Evolutionary conservation across 2,888 invertebrate genomes (phyloP).

Genomic region (Athrips mouffetella): DNA sequence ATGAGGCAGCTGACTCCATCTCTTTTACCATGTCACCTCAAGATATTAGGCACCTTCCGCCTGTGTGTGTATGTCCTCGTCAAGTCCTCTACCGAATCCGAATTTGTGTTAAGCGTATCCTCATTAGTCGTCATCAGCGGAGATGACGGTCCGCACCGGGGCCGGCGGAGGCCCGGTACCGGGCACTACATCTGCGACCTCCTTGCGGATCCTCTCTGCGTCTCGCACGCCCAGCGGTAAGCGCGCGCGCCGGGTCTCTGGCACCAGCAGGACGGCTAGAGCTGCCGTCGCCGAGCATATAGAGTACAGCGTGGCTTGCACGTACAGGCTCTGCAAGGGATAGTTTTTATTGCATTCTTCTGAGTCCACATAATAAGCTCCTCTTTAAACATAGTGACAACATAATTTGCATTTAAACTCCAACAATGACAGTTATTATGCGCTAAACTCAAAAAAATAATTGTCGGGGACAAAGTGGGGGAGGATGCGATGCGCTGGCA

Average conservation of each 20-base stretch:
- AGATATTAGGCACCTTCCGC: too few relatives aligned
- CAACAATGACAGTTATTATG: too few relatives aligned
- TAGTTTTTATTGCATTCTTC: too few relatives aligned
- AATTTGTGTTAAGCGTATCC: neutral
- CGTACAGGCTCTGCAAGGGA: conserved; percentile 39
- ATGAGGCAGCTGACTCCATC: too few relatives aligned
- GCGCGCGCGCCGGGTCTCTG: conserved; percentile 78
- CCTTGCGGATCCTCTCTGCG: conserved; percentile 51
- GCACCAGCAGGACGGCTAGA: conserved; percentile 72
- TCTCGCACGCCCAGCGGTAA: conserved; percentile 74
- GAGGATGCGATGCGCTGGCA: too few relatives aligned
- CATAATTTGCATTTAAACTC: too few relatives aligned
- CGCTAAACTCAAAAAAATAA: too few relatives aligned
- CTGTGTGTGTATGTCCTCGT: neutral
- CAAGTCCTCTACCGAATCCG: too few relatives aligned
- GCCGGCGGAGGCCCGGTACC: conserved; percentile 20
- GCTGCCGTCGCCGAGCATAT: conserved; percentile 59
- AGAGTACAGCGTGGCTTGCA: conserved; percentile 72
- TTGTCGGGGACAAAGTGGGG: too few relatives aligned
- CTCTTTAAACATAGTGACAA: too few relatives aligned
- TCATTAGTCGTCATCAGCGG: conserved; percentile 31
- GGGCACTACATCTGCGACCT: conserved; percentile 15
- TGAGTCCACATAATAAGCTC: too few relatives aligned
- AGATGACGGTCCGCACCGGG: conserved; percentile 21
- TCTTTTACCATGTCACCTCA: too few relatives aligned